These are phyloP conservation scores for Hemitrygon akajei DNA, from an alignment of 2,797 vertebrate genomes.

Conservation along the genomic window DNA sequence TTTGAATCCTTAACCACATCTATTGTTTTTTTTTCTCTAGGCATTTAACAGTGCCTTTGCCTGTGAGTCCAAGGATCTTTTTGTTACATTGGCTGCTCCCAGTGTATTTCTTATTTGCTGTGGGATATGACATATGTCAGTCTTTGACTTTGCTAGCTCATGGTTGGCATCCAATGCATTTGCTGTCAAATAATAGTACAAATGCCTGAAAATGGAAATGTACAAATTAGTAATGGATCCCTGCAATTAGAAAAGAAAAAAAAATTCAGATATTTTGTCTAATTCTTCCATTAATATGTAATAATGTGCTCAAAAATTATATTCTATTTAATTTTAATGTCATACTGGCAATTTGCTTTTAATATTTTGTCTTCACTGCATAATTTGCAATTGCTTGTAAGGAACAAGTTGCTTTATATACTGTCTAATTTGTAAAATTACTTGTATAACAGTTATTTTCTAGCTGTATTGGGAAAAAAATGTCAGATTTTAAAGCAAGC, in stretches of 20 bases:
- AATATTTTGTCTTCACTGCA: background rate
- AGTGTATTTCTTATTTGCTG: slow-evolving; percentile 63
- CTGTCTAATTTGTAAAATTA: background rate
- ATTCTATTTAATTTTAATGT: background rate
- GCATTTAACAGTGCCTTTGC: slow-evolving; percentile 52
- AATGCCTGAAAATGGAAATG: slow-evolving; percentile 33
- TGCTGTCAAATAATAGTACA: slow-evolving; percentile 13
- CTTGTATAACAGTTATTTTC: background rate
- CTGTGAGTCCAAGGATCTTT: slow-evolving; percentile 50
- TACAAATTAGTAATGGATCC: background rate
- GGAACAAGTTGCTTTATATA: background rate
- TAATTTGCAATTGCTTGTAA: background rate
- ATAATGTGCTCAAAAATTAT: background rate
- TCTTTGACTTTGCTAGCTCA: slow-evolving; percentile 50
- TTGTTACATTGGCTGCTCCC: slow-evolving; percentile 58
- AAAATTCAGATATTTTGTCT: background rate
- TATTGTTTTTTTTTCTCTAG: slow-evolving; percentile 44
- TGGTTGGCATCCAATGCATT: slow-evolving; percentile 43
- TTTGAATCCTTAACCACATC: background rate
- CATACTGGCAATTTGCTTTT: background rate
- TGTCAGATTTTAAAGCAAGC: background rate
- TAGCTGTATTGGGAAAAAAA: no score
- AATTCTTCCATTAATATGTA: background rate
- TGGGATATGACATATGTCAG: slow-evolving; percentile 56
- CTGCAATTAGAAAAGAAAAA: background rate